A percentile compares a stretch with the other conserved stretches of the same genome.
Evolutionary conservation across 1,140 invertebrate species (phyloP).

Genomic region (Odontomachus brunneus): DNA sequence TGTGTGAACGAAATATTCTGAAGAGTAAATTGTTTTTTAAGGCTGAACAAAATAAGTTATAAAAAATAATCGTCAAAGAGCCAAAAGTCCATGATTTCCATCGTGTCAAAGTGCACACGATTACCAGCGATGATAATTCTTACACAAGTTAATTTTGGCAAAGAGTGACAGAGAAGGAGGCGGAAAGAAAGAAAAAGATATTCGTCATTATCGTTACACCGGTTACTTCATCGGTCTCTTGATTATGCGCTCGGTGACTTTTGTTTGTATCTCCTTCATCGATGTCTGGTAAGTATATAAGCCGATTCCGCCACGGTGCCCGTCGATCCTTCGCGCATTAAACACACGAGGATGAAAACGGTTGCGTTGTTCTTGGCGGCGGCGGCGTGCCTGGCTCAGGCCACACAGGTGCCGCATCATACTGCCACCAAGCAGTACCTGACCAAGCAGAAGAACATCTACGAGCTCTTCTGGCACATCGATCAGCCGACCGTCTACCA

Average conservation of each 20-base stretch:
- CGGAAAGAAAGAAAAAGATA: too few relatives aligned
- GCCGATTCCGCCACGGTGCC: too few relatives aligned
- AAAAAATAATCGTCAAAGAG: background rate
- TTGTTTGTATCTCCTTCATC: background rate
- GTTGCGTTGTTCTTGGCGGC: constrained; percentile 65
- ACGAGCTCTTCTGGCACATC: constrained; percentile 87
- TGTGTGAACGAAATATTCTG: too few relatives aligned
- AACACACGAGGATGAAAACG: constrained; percentile 57
- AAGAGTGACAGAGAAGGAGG: too few relatives aligned
- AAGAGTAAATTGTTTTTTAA: background rate
- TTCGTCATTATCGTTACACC: constrained; percentile 31
- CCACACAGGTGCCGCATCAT: constrained; percentile 83
- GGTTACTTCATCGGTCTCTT: background rate
- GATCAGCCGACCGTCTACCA: constrained; percentile 86
- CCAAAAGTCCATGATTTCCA: constrained; percentile 29
- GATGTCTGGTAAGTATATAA: constrained; percentile 58
- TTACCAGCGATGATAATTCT: constrained; percentile 49
- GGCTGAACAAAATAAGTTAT: background rate
- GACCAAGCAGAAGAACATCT: constrained; percentile 86
- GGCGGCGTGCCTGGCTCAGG: constrained; percentile 61
- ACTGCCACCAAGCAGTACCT: constrained; percentile 85
- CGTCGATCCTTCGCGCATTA: constrained; percentile 11
- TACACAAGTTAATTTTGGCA: constrained; percentile 27
- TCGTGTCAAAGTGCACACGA: constrained; percentile 51
- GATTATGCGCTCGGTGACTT: constrained; percentile 1